Evolutionary conservation across 1,140 invertebrate species (phyloP).

Genomic region (Euwallacea fornicatus): DNA sequence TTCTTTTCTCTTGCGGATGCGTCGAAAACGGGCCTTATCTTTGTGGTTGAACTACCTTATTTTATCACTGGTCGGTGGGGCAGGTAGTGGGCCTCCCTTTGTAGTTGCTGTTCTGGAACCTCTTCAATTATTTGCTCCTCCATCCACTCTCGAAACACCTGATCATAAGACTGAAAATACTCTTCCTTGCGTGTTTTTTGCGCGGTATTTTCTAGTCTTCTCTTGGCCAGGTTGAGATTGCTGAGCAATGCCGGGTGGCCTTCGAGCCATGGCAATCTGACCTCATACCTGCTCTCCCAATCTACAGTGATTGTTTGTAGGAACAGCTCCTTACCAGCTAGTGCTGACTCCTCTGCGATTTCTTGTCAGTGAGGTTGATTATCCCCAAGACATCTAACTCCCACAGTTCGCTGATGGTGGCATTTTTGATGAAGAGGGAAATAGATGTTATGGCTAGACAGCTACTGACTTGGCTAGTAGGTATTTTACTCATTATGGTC

Average conservation of each 20-base stretch:
- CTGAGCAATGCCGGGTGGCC: not conserved
- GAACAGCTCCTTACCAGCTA: conserved; percentile 12
- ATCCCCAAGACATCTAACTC: conserved; percentile 20
- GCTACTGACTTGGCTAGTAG: not conserved
- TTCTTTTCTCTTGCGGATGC: conserved; percentile 17
- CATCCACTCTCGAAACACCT: conserved; percentile 38
- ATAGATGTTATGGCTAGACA: not conserved
- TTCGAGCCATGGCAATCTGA: conserved; percentile 13
- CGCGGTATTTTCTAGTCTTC: not conserved
- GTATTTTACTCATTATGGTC: conserved; percentile 46
- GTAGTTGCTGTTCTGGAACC: not conserved
- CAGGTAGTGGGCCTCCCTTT: conserved; percentile 28
- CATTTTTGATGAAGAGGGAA: not conserved
- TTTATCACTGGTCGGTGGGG: conserved; percentile 38
- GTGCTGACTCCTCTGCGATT: not conserved
- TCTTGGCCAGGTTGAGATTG: conserved; percentile 25
- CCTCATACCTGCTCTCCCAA: conserved; percentile 25
- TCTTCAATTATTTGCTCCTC: conserved; percentile 41
- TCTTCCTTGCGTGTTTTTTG: not conserved
- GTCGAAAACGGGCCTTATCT: conserved; percentile 34
- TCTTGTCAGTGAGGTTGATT: not conserved
- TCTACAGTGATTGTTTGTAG: conserved; percentile 6
- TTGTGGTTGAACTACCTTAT: conserved; percentile 17
- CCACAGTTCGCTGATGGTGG: conserved; percentile 11
- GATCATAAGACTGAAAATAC: conserved; percentile 9